Conservation (phyloP, 2,888 invertebrate genomes). For the Dynastes grantii region DNA sequence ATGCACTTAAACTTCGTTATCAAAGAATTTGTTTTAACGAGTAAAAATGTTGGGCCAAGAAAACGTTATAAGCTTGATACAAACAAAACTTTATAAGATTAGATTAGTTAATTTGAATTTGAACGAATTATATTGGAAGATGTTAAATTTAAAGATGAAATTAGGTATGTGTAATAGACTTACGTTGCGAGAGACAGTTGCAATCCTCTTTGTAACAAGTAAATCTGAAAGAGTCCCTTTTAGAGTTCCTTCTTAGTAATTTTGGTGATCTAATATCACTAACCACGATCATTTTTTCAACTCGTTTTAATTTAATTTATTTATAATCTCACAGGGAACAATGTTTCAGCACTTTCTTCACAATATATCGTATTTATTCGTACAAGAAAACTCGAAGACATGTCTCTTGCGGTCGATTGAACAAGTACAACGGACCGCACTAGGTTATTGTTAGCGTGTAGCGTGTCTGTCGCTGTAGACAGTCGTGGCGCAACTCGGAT, state of each 20-base stretch:
- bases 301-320: not conserved
- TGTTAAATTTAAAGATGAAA: too few species aligned
- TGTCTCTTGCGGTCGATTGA: too few species aligned
- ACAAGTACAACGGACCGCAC: too few species aligned
- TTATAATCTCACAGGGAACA: too few species aligned
- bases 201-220: conserved; percentile 27
- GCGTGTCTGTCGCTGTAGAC: not conserved
- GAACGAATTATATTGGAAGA: too few species aligned
- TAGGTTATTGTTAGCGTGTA: not conserved
- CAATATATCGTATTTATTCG: not conserved
- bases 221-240: conserved; percentile 11
- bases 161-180: not conserved
- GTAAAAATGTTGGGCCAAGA: too few species aligned
- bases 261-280: conserved; percentile 2
- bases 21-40: not conserved
- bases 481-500: conserved; percentile 1
- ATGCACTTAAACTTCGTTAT: not conserved
- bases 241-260: not conserved
- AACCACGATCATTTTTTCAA: not conserved
- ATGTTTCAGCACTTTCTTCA: too few species aligned
- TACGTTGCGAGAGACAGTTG: conserved; percentile 16
- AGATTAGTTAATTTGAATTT: too few species aligned
- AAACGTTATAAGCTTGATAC: too few species aligned
- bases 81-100: too few species aligned
- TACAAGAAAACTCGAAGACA: too few species aligned